Percentiles rank a stretch among this genome's conserved stretches.
phyloP scores from a whole-genome alignment of 2,888 invertebrate genomes.

The Lochmaea capreae region DNA sequence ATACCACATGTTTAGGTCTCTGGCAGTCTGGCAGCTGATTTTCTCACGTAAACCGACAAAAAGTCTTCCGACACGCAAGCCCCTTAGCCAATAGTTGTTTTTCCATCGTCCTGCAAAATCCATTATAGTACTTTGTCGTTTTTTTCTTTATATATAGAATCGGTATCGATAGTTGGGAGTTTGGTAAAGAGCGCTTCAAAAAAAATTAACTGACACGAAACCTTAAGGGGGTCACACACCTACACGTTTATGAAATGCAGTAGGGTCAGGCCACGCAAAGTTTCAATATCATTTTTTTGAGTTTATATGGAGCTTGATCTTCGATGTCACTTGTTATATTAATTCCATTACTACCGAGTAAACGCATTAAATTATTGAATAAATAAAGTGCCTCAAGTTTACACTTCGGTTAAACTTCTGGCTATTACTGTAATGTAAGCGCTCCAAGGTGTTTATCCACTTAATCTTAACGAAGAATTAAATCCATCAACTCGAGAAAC shows the following conservation, averaged over 20 bases:
- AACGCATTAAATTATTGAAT: no score
- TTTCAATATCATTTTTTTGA: background rate
- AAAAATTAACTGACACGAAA: background rate
- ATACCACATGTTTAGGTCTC: conserved; percentile 39
- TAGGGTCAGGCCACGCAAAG: background rate
- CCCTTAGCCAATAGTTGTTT: conserved; percentile 32
- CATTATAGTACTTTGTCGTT: conserved; percentile 19
- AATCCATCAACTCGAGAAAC: no score
- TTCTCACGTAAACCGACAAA: conserved; percentile 36
- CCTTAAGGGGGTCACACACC: background rate
- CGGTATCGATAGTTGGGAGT: background rate
- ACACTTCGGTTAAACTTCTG: no score
- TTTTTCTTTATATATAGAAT: background rate
- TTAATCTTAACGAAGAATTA: no score
- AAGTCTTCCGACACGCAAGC: conserved; percentile 32
- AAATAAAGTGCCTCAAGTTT: no score
- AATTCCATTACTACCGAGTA: no score
- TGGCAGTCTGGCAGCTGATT: conserved; percentile 38
- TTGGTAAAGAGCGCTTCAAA: background rate
- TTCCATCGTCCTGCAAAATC: conserved; percentile 14
- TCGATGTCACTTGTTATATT: no score
- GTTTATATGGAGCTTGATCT: no score
- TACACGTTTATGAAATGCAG: background rate
- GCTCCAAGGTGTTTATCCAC: no score
- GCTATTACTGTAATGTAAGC: no score